phyloP scores from a whole-genome alignment of 1,140 invertebrate genomes.

The Cyclargus thomasi region DNA sequence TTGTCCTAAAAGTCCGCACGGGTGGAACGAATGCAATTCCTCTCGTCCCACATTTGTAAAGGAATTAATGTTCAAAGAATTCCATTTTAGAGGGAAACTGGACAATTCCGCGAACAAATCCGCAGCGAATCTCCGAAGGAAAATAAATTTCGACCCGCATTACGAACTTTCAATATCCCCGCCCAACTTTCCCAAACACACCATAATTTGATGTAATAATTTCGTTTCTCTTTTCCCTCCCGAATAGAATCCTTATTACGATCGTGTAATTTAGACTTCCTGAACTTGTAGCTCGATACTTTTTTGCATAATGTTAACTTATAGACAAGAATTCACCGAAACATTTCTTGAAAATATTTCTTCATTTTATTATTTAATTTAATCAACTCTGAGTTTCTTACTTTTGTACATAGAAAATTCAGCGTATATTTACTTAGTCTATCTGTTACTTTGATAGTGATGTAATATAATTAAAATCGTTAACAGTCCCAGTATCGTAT shows the following conservation, averaged over 20 bases:
- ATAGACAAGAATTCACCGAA: neutral
- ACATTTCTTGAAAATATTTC: neutral
- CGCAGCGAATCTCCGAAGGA: conserved; percentile 33
- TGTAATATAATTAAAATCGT: neutral
- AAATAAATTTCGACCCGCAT: conserved; percentile 35
- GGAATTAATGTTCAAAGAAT: conserved; percentile 31
- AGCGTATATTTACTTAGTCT: no score
- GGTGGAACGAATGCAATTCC: conserved; percentile 24
- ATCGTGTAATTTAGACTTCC: neutral
- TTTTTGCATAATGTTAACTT: neutral
- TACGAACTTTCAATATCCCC: conserved; percentile 34
- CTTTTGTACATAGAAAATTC: no score
- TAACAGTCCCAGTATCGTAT: neutral
- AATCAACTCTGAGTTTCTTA: neutral
- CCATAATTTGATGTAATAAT: conserved; percentile 29
- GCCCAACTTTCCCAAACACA: conserved; percentile 24
- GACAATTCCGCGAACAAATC: conserved; percentile 32
- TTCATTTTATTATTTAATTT: neutral
- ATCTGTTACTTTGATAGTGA: neutral
- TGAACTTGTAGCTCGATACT: neutral
- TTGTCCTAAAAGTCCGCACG: conserved; percentile 22
- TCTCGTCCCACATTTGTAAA: conserved; percentile 25
- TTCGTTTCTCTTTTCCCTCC: conserved; percentile 20
- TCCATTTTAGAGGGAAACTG: conserved; percentile 27
- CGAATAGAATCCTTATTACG: conserved; percentile 5